These are phyloP conservation scores for Sphecodes monilicornis DNA, from an alignment of 2,888 invertebrate species.

Conservation along the genomic window DNA sequence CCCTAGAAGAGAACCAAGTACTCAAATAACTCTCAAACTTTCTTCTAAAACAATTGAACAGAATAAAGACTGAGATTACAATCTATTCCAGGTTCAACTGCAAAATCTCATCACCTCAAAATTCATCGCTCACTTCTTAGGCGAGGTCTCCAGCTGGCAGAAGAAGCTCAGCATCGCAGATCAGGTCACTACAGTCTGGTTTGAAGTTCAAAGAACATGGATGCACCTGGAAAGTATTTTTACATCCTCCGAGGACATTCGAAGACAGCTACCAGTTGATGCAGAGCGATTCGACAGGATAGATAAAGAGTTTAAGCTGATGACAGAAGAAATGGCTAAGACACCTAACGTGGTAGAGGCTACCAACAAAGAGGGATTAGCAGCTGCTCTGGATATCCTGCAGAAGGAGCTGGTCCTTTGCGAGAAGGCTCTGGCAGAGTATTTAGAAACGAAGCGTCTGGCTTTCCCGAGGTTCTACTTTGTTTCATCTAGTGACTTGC, in stretches of 20 bases:
- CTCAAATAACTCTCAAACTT: not conserved
- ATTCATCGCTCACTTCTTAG: constrained; percentile 97
- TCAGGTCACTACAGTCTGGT: constrained; percentile 96
- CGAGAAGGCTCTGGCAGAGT: constrained; percentile 98
- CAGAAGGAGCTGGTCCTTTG: constrained; percentile 95
- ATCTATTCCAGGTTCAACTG: constrained; percentile 90
- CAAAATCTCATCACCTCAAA: constrained; percentile 99
- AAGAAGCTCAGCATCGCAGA: constrained; percentile 96
- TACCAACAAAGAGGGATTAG: constrained; percentile 94
- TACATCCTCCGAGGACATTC: constrained; percentile 98
- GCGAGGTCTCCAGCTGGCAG: constrained; percentile 98
- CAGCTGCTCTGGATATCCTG: constrained; percentile 91
- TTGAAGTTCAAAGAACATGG: constrained; percentile 99
- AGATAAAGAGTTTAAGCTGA: constrained; percentile 94
- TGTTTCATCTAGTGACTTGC: constrained; percentile 96
- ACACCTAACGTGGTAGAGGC: constrained; percentile 96
- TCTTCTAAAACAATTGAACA: not conserved
- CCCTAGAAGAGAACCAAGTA: constrained; percentile 98
- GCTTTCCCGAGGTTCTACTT: constrained; percentile 99
- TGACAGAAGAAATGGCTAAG: constrained; percentile 91
- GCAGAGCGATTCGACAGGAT: constrained; percentile 96
- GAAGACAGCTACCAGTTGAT: constrained; percentile 97
- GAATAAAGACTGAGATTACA: not conserved
- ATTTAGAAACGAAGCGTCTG: constrained; percentile 97
- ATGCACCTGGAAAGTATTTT: constrained; percentile 98